These are phyloP conservation scores for Drymodes brunneopygia DNA, from an alignment of 2,113 vertebrate genomes.

Conservation along the genomic window DNA sequence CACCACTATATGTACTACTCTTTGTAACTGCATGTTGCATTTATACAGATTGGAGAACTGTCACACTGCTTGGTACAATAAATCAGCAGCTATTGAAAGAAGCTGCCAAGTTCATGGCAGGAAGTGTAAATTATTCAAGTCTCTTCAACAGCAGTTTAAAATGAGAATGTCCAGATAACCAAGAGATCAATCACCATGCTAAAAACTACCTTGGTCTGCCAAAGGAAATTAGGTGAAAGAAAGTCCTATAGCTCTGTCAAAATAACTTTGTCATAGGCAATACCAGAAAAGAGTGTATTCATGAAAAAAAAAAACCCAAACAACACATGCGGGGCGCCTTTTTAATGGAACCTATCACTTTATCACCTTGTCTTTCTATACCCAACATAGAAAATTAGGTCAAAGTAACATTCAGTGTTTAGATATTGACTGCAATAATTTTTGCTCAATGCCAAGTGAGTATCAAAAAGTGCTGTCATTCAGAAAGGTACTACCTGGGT, in stretches of 20 bases:
- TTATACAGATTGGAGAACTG: not conserved
- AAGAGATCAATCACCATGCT: constrained; percentile 37
- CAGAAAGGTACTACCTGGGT: not conserved
- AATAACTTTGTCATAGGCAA: constrained; percentile 1
- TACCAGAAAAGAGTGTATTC: not conserved
- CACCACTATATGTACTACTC: not conserved
- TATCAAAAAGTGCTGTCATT: not conserved
- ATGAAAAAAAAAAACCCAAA: not conserved
- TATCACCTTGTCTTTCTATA: not conserved
- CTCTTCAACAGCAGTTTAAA: constrained; percentile 24
- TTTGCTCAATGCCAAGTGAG: not conserved
- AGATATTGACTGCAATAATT: not conserved
- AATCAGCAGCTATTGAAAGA: constrained; percentile 42
- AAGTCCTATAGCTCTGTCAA: constrained; percentile 2
- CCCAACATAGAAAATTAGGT: not conserved
- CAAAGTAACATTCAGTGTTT: not conserved
- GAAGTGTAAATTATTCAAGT: constrained; percentile 56
- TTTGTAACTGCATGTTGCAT: not conserved
- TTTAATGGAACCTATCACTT: not conserved
- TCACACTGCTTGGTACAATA: not conserved
- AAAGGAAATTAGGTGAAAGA: constrained; percentile 23
- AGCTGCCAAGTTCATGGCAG: constrained; percentile 12
- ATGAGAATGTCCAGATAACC: constrained; percentile 40
- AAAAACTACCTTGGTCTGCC: constrained; percentile 23
- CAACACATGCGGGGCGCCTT: not conserved